Percentiles rank a stretch among this genome's conserved stretches.
Conservation (phyloP, 1,140 invertebrate species). For the Adelges cooleyi region DNA sequence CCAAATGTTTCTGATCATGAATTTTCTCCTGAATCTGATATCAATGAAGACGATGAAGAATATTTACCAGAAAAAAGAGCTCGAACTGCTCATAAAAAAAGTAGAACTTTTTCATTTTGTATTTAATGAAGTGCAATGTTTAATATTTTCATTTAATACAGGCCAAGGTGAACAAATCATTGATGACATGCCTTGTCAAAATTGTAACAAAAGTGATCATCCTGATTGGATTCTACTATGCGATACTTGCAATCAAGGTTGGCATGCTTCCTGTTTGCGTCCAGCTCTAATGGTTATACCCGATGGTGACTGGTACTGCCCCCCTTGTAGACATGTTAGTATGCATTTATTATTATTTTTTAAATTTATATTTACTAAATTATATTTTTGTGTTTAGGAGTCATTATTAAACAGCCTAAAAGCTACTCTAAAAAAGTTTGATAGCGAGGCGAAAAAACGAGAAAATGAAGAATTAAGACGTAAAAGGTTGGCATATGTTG, state of each 20-base stretch:
- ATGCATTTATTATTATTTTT: constrained; percentile 18
- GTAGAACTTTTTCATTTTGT: background rate
- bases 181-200: constrained; percentile 65
- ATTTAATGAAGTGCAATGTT: background rate
- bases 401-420: constrained; percentile 49
- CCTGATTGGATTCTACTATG: constrained; percentile 93
- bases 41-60: constrained; percentile 49
- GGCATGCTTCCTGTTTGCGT: constrained; percentile 85
- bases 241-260: constrained; percentile 86
- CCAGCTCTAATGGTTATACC: constrained; percentile 85
- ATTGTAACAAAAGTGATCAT: constrained; percentile 78
- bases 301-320: constrained; percentile 94
- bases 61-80: constrained; percentile 51
- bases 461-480: constrained; percentile 56
- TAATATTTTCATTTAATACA: constrained; percentile 7
- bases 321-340: constrained; percentile 78
- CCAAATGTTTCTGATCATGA: constrained; percentile 77
- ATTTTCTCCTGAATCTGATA: constrained; percentile 69
- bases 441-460: constrained; percentile 42
- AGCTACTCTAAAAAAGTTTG: constrained; percentile 42
- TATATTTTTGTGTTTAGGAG: constrained; percentile 43
- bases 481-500: constrained; percentile 61
- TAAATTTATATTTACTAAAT: background rate
- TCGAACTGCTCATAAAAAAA: constrained; percentile 44
- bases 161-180: constrained; percentile 35